A percentile compares a stretch with the other conserved stretches of the same genome.
Conservation (phyloP, 2,797 vertebrate species). For the Schizopygopsis pylzovi region DNA sequence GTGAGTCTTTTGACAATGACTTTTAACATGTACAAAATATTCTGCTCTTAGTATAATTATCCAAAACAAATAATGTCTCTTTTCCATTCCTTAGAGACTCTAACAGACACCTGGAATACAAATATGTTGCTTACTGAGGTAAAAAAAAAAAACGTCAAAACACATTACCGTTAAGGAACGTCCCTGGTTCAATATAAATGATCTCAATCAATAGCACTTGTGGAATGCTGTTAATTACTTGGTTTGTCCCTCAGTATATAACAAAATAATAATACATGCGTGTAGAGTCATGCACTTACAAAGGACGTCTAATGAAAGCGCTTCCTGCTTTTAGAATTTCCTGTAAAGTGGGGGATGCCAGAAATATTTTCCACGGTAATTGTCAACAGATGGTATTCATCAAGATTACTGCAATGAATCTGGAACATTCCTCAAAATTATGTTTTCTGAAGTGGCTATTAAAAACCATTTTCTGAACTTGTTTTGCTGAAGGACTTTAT, state of each 20-base stretch:
- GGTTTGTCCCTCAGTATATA: not conserved
- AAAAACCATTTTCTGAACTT: not conserved
- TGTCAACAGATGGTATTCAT: not conserved
- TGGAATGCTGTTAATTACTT: not conserved
- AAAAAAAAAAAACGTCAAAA: not conserved
- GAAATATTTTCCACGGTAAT: not conserved
- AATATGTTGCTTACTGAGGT: constrained; percentile 53
- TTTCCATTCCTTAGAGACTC: constrained; percentile 42
- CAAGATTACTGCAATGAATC: not conserved
- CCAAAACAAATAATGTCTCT: not conserved
- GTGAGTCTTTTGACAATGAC: constrained; percentile 45
- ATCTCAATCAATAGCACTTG: not conserved
- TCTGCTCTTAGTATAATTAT: not conserved
- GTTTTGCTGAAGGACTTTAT: not conserved
- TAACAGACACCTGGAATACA: constrained; percentile 48
- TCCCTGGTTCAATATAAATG: not conserved
- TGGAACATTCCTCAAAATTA: not conserved
- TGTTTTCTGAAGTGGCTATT: not conserved
- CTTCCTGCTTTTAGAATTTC: not conserved
- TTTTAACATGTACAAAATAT: not conserved
- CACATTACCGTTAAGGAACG: not conserved
- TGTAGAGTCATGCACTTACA: not conserved
- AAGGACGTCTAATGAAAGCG: not conserved
- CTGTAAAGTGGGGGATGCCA: not conserved
- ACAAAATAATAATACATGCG: not conserved